Evolutionary conservation across 2,888 invertebrate genomes (phyloP).

Genomic region (Drosophila birchii): DNA sequence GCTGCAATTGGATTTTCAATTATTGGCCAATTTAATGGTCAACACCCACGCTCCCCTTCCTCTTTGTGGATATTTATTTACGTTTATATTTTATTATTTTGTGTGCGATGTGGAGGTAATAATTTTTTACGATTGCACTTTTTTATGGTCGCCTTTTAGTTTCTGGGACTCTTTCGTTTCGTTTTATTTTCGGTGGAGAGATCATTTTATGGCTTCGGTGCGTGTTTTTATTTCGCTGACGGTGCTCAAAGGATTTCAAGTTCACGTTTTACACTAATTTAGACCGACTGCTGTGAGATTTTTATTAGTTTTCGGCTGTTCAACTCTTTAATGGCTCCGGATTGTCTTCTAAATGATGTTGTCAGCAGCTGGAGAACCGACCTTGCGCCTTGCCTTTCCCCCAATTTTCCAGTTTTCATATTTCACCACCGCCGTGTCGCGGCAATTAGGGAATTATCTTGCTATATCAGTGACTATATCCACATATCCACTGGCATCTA

Average conservation of each 20-base stretch:
- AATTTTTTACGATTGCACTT: slow-evolving; percentile 70
- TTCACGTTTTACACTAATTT: slow-evolving; percentile 73
- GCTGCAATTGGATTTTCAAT: slow-evolving; percentile 82
- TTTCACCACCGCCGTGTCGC: slow-evolving; percentile 33
- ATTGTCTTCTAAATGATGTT: slow-evolving; percentile 80
- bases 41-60: slow-evolving; percentile 42
- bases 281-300: slow-evolving; percentile 15
- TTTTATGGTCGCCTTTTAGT: slow-evolving; percentile 60
- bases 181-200: slow-evolving; percentile 48
- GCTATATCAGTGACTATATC: slow-evolving; percentile 25
- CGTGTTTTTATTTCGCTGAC: slow-evolving; percentile 74
- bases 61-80: slow-evolving; percentile 56
- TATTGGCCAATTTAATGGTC: slow-evolving; percentile 82
- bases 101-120: slow-evolving; percentile 43
- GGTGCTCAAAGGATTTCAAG: slow-evolving; percentile 81
- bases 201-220: slow-evolving; percentile 74
- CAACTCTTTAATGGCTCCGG: slow-evolving; percentile 67
- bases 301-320: slow-evolving; percentile 55
- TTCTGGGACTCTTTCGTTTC: slow-evolving; percentile 38
- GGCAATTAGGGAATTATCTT: slow-evolving; percentile 53
- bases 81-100: slow-evolving; percentile 23
- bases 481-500: slow-evolving; percentile 34
- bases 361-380: slow-evolving; percentile 74
- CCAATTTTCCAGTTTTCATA: slow-evolving; percentile 9
- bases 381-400: slow-evolving; percentile 34